A percentile compares a stretch with the other conserved stretches of the same genome.
These are phyloP conservation scores for Xiphophorus birchmanni DNA, from an alignment of 2,797 vertebrate genomes.

Conservation along the genomic window DNA sequence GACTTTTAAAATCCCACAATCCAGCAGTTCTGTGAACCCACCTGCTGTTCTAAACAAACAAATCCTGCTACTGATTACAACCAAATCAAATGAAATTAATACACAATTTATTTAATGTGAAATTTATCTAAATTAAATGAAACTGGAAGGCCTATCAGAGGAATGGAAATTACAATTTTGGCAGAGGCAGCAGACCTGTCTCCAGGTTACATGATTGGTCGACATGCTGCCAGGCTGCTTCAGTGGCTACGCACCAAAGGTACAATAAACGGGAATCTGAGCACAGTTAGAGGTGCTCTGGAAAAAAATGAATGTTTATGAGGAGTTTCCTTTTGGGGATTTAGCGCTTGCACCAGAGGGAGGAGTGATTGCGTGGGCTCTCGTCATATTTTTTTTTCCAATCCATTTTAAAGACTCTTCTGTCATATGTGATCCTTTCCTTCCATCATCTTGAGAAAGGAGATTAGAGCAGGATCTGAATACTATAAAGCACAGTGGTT, in stretches of 20 bases:
- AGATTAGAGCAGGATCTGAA: slow-evolving; percentile 69
- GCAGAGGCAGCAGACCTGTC: slow-evolving; percentile 53
- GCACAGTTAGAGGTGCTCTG: slow-evolving; percentile 57
- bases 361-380: slow-evolving; percentile 74
- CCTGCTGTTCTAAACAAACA: slow-evolving; percentile 56
- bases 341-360: slow-evolving; percentile 76
- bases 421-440: slow-evolving; percentile 65
- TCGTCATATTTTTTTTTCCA: slow-evolving; percentile 67
- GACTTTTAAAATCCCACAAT: slow-evolving; percentile 55
- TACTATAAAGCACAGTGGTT: slow-evolving; percentile 41
- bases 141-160: slow-evolving; percentile 39
- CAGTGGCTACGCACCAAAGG: slow-evolving; percentile 61
- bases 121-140: slow-evolving; percentile 46
- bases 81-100: slow-evolving; percentile 47
- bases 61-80: slow-evolving; percentile 51
- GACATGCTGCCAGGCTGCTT: slow-evolving; percentile 43
- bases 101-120: slow-evolving; percentile 42
- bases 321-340: slow-evolving; percentile 75
- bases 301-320: slow-evolving; percentile 75
- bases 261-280: slow-evolving; percentile 69
- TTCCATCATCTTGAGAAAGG: slow-evolving; percentile 61
- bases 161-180: slow-evolving; percentile 35
- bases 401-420: slow-evolving; percentile 69
- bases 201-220: slow-evolving; percentile 63
- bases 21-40: slow-evolving; percentile 41